Percentiles rank a stretch among this genome's conserved stretches.
Conservation (phyloP, 2,797 vertebrate genomes). For the Hippoglossus hippoglossus region DNA sequence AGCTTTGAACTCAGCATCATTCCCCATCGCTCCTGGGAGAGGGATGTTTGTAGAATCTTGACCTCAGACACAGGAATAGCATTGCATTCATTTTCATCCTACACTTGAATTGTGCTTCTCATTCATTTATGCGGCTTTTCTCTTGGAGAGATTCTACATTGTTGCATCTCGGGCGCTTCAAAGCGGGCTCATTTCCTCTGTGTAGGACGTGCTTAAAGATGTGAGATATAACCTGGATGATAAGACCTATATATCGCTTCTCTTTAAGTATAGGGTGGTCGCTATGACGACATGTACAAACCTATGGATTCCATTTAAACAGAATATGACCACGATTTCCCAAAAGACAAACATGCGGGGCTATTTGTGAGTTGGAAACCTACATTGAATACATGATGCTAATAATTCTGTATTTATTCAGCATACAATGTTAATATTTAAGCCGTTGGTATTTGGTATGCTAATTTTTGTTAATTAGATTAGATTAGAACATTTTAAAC, state of each 20-base stretch:
- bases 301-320: constrained; percentile 17
- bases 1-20: constrained; percentile 80
- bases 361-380: neutral
- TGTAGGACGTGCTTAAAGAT: constrained; percentile 40
- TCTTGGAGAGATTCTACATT: constrained; percentile 62
- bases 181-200: constrained; percentile 51
- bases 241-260: constrained; percentile 27
- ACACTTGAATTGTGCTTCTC: constrained; percentile 75
- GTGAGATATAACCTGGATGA: constrained; percentile 47
- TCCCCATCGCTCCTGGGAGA: constrained; percentile 74
- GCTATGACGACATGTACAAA: constrained; percentile 19
- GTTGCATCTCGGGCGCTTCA: constrained; percentile 59
- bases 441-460: no score
- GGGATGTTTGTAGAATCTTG: constrained; percentile 75
- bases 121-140: constrained; percentile 76
- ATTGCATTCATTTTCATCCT: constrained; percentile 76
- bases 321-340: neutral
- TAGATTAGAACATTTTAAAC: no score
- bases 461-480: no score
- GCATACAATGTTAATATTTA: neutral
- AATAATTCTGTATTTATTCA: neutral
- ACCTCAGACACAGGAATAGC: constrained; percentile 81
- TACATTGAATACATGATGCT: neutral
- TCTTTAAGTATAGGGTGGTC: constrained; percentile 31
- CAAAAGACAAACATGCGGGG: neutral